Conservation (phyloP, 2,797 vertebrate species). For the Acanthiza pusilla region DNA sequence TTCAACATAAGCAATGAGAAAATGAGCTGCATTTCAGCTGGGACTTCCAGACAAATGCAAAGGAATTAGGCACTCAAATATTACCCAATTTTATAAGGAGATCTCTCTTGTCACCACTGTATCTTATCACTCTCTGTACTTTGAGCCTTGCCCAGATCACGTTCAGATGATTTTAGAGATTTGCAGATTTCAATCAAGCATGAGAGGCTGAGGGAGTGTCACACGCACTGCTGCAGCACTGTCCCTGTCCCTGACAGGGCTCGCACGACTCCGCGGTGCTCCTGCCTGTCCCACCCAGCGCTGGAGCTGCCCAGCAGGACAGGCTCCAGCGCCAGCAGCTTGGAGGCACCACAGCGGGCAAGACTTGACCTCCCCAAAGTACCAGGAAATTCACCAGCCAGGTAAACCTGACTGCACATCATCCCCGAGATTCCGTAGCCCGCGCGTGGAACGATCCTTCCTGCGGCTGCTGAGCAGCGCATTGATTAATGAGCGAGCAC, state of each 20-base stretch:
- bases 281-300: neutral
- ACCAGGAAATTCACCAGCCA: neutral
- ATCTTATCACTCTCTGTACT: neutral
- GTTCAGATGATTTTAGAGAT: neutral
- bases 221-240: rapidly evolving
- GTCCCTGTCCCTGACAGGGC: neutral
- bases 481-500: slow-evolving; percentile 34
- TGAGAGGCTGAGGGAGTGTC: neutral
- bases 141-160: neutral
- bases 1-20: neutral
- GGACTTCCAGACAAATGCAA: neutral
- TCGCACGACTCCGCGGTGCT: neutral
- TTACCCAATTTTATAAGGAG: neutral
- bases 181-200: neutral
- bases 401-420: neutral
- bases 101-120: neutral
- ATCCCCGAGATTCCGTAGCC: neutral
- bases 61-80: neutral
- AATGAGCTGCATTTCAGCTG: neutral
- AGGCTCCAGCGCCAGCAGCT: neutral
- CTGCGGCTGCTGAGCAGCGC: neutral
- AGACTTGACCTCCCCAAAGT: neutral
- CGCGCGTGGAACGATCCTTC: neutral
- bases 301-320: neutral
- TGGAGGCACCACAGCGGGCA: neutral